phyloP scores from a whole-genome alignment of 2,888 invertebrate genomes.

The Fragum fragum region DNA sequence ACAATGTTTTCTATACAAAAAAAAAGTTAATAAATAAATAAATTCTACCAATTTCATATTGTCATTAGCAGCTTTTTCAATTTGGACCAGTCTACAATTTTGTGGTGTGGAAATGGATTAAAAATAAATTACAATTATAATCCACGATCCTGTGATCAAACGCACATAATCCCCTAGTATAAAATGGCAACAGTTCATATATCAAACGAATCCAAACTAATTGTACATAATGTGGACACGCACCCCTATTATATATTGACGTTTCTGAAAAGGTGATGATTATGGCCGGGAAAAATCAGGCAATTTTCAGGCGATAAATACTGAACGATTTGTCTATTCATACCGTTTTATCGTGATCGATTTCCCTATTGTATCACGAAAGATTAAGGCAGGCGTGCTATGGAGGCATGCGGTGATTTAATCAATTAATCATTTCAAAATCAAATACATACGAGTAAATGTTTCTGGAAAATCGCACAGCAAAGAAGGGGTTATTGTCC shows the following conservation, averaged over 20 bases:
- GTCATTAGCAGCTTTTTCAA: too few species aligned
- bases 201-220: background rate
- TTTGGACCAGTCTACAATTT: too few species aligned
- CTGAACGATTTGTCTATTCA: background rate
- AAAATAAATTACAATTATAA: too few species aligned
- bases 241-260: conserved; percentile 5
- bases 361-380: background rate
- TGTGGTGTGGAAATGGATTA: too few species aligned
- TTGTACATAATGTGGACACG: background rate
- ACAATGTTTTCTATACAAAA: too few species aligned
- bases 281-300: background rate
- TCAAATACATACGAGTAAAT: background rate
- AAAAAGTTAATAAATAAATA: too few species aligned
- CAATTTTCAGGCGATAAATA: background rate
- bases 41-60: too few species aligned
- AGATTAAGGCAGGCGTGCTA: background rate
- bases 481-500: too few species aligned
- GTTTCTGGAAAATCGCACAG: too few species aligned
- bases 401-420: background rate
- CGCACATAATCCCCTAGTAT: background rate
- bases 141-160: too few species aligned
- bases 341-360: background rate
- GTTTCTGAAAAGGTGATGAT: background rate
- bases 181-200: background rate
- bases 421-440: conserved; percentile 5